Evolutionary conservation across 2,797 vertebrate species (phyloP), one percentile per base, ranked within the genome.

Genomic region (Neopelma chrysocephalum): DNA sequence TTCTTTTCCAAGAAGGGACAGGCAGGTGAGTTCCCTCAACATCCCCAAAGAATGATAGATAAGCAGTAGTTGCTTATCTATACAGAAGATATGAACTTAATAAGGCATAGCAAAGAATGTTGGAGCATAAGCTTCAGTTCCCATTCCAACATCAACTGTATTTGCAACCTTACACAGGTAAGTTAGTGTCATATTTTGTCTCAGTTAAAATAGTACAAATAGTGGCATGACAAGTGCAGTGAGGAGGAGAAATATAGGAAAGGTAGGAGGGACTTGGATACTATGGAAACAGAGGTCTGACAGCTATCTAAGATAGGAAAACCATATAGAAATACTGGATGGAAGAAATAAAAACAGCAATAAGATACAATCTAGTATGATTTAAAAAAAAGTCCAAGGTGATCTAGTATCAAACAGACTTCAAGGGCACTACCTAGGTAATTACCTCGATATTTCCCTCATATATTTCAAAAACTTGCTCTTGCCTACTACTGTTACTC

Each of bases 11-110:
- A 12, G 29, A 62, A 56, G 10, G 20, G 21, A 17, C 3, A 76
- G 38, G 12, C 4, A 4, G 60, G 4, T 61, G 57, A 72, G 23
- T 65, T 83, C 4, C 10, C 12, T 8, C 1, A 0, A 20, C 8
- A 61, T 3, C 5, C 21, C 1, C 18, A 40, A 65, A 43, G 26
- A 21, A 20, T 65, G 22, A 32, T 32, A 57, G 29, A 51, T 32
- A 75, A 72, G 38, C 11, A 53, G 12, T 32, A 32, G 17, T 25
- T 1, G 0, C 11, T n/a, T 40, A 22, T 21, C 20, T 13, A 4
- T 22, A 11, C 9, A 11, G 9, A 38, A n/a, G 14, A 7, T 42
- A 87, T 32, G 12, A 40, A 82, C 29, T 15, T 72, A 82, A 76
- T 20, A 79, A 69, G 6, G 4, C 10, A 34, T 8, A 42, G 9